phyloP scores from a whole-genome alignment of 92 coral and sea anemone species.

The Plumapathes pennacea region DNA sequence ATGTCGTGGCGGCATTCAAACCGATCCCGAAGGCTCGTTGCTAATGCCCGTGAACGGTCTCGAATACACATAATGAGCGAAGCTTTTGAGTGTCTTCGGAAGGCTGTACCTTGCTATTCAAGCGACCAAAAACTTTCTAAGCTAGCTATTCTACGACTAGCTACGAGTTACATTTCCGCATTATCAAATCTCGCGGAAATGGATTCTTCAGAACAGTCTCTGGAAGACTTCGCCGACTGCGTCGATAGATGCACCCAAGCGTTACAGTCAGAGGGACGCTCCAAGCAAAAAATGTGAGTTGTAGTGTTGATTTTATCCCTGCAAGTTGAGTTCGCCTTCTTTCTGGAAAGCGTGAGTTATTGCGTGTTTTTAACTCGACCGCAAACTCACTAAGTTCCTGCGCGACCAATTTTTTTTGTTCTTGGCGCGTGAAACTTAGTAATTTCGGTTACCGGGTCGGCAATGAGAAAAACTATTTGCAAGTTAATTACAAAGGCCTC shows the following conservation, averaged over 20 bases:
- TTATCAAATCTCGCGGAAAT: constrained; percentile 75
- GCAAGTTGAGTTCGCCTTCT: no score
- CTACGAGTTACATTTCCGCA: constrained; percentile 94
- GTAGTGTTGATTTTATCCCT: no score
- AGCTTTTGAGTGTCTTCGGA: constrained; percentile 86
- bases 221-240: constrained; percentile 89
- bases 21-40: constrained; percentile 85
- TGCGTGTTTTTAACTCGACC: no score
- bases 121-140: constrained; percentile 93
- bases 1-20: constrained; percentile 83
- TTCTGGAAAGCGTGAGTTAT: no score
- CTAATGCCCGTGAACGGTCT: constrained; percentile 93
- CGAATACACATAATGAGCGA: constrained; percentile 95
- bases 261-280: constrained; percentile 87
- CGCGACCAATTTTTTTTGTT: no score
- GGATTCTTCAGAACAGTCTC: constrained; percentile 83
- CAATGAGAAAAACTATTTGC: no score
- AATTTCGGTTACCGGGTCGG: no score
- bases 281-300: constrained; percentile 85
- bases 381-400: no score
- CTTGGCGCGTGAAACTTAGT: no score
- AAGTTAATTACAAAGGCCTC: no score
- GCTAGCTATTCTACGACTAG: constrained; percentile 85
- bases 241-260: constrained; percentile 93
- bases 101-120: constrained; percentile 94